These are phyloP conservation scores for Sternarchorhynchus goeldii DNA, from an alignment of 2,797 vertebrate genomes.

Conservation along the genomic window DNA sequence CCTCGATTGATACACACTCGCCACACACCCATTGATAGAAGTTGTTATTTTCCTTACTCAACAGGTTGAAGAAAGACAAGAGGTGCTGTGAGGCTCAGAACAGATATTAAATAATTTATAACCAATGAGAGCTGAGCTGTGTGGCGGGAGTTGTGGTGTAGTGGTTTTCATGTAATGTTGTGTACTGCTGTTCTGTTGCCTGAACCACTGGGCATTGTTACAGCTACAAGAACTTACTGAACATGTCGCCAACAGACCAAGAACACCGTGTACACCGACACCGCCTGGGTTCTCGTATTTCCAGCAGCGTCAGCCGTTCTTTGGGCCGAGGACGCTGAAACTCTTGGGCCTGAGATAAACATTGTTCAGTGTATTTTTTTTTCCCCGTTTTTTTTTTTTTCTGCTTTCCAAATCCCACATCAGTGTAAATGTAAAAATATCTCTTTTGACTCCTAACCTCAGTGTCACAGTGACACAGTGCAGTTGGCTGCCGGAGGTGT, in stretches of 20 bases:
- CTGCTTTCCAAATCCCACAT: background rate
- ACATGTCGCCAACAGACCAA: background rate
- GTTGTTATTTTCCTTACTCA: slow-evolving; percentile 38
- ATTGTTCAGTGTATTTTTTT: background rate
- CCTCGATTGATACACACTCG: slow-evolving; percentile 32
- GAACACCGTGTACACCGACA: background rate
- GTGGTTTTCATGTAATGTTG: slow-evolving; percentile 7
- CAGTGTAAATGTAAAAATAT: background rate
- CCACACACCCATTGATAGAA: slow-evolving; percentile 24
- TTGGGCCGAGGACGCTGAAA: too few species aligned
- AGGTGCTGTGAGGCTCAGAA: slow-evolving; percentile 38
- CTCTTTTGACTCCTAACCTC: background rate
- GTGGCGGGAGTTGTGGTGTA: background rate
- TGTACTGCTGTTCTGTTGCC: background rate
- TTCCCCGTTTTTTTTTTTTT: background rate
- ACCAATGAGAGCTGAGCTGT: slow-evolving; percentile 15
- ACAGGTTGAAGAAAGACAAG: slow-evolving; percentile 44
- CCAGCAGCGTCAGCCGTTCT: background rate
- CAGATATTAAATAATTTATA: slow-evolving; percentile 49
- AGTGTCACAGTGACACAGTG: background rate
- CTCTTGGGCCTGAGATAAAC: background rate
- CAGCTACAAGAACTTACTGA: background rate
- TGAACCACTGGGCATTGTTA: background rate
- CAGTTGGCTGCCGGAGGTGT: background rate
- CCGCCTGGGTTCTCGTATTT: background rate